Percentiles rank a stretch among this genome's conserved stretches.
phyloP scores from a whole-genome alignment of 2,113 vertebrate species.

The Tyto alba region DNA sequence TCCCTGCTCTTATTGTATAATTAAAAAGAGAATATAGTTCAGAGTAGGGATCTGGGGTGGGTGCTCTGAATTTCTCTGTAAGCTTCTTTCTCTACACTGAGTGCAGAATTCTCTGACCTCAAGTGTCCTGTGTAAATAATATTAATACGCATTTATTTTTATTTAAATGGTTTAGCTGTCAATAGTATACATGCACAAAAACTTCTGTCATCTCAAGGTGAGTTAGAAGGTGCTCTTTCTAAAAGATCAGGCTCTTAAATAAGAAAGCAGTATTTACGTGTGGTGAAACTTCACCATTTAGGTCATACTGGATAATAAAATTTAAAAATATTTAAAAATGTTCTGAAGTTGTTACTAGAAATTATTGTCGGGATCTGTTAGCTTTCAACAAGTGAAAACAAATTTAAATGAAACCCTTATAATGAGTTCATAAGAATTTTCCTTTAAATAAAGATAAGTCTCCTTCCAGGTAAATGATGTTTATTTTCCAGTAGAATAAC shows the following conservation, averaged over 20 bases:
- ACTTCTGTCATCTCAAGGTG: not conserved
- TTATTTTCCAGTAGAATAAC: not conserved
- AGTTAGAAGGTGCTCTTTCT: not conserved
- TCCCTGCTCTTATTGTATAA: not conserved
- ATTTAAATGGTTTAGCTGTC: not conserved
- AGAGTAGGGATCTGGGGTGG: not conserved
- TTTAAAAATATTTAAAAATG: not conserved
- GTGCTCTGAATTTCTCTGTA: not conserved
- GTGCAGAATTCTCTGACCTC: not conserved
- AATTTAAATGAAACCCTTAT: not conserved
- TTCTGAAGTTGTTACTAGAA: not conserved
- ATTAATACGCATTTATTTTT: not conserved
- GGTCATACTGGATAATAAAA: not conserved
- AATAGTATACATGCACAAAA: not conserved
- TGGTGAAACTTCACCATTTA: not conserved
- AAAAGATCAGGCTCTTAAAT: not conserved
- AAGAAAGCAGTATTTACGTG: not conserved
- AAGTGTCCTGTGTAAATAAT: not conserved
- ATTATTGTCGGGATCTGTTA: not conserved
- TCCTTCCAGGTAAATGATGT: not conserved
- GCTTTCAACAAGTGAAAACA: not conserved
- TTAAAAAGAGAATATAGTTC: not conserved
- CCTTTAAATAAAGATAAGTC: not conserved
- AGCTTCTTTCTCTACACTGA: not conserved
- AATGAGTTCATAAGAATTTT: not conserved